Percentiles rank a stretch among this genome's conserved stretches.
phyloP scores from a whole-genome alignment of 2,797 vertebrate genomes.

The Vespertilio murinus region DNA sequence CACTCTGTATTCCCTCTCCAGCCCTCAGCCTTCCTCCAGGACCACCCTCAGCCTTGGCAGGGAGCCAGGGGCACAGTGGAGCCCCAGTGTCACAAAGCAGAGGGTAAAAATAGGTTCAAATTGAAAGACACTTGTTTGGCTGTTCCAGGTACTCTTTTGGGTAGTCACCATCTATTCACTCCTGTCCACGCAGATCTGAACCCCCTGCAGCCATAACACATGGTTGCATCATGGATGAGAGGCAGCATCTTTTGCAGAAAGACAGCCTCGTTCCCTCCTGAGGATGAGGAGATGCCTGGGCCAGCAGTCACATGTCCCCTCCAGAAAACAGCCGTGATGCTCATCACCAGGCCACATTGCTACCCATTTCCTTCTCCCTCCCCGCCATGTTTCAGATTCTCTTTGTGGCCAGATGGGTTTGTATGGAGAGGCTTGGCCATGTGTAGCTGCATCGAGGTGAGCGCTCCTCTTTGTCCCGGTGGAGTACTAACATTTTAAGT shows the following conservation, averaged over 20 bases:
- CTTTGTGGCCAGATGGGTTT: conserved; percentile 81
- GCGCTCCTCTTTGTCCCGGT: conserved; percentile 35
- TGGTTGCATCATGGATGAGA: not conserved
- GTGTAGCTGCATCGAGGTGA: conserved; percentile 79
- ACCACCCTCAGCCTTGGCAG: not conserved
- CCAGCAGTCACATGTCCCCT: not conserved
- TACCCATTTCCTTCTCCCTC: not conserved
- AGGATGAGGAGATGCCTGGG: not conserved
- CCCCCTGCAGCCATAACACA: not conserved
- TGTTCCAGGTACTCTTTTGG: not conserved
- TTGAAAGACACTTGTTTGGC: not conserved
- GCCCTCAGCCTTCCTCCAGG: not conserved
- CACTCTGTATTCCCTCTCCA: not conserved
- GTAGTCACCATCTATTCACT: not conserved
- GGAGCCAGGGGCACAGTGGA: not conserved
- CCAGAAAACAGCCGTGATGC: not conserved
- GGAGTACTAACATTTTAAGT: not conserved
- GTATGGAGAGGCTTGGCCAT: conserved; percentile 80
- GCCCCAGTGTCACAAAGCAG: not conserved
- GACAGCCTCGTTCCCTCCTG: no score
- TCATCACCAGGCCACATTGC: not conserved
- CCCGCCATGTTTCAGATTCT: conserved; percentile 69
- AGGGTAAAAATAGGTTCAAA: not conserved
- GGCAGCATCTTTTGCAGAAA: not conserved
- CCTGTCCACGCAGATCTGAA: not conserved